Percentiles rank a stretch among this genome's conserved stretches.
phyloP scores from a whole-genome alignment of 2,888 invertebrate genomes.

The Nemoura dubitans region DNA sequence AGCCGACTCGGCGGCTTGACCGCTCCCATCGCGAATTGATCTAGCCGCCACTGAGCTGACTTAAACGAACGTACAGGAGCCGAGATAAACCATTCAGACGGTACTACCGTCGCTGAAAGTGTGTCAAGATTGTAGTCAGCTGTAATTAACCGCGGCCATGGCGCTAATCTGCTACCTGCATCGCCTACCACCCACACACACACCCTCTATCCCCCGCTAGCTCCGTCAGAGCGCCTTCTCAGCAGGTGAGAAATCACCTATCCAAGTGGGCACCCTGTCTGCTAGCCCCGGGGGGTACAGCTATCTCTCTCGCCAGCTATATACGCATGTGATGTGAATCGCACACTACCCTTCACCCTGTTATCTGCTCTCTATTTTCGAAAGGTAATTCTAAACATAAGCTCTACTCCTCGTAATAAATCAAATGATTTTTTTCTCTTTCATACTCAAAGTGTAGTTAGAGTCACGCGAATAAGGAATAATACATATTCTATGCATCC shows the following conservation, averaged over 20 bases:
- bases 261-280: slow-evolving; percentile 28
- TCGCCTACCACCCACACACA: neutral
- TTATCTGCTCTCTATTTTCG: slow-evolving; percentile 18
- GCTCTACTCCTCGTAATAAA: slow-evolving; percentile 32
- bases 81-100: neutral
- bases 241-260: slow-evolving; percentile 40
- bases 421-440: slow-evolving; percentile 29
- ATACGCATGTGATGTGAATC: slow-evolving; percentile 17
- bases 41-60: too few relatives aligned
- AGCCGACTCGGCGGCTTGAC: neutral
- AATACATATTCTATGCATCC: slow-evolving; percentile 22
- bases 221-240: neutral
- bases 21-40: neutral
- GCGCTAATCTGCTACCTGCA: neutral
- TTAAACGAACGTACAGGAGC: neutral
- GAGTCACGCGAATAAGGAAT: slow-evolving; percentile 29
- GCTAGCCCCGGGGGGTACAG: neutral
- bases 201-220: neutral
- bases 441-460: slow-evolving; percentile 35
- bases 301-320: neutral
- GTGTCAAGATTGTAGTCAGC: neutral
- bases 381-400: slow-evolving; percentile 34
- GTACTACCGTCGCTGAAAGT: neutral
- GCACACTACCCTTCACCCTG: slow-evolving; percentile 15
- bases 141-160: neutral